Evolutionary conservation across 1,140 invertebrate species (phyloP).

Genomic region (Drosophila rufa): DNA sequence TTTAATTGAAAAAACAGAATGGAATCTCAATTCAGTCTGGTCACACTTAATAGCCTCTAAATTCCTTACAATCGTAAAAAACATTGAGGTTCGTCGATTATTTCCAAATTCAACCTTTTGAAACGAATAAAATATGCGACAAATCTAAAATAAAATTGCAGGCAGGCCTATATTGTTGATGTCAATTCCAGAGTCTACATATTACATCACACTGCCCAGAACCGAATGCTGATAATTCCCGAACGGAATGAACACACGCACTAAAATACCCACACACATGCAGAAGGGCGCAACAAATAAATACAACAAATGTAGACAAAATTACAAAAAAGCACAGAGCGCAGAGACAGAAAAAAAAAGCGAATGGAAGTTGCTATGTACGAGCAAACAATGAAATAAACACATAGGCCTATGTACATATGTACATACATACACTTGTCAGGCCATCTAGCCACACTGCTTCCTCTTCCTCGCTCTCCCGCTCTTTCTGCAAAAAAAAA

Average conservation of each 20-base stretch:
- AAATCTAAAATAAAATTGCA: slow-evolving; percentile 32
- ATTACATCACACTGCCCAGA: slow-evolving; percentile 69
- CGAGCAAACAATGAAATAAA: slow-evolving; percentile 16
- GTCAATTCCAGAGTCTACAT: slow-evolving; percentile 48
- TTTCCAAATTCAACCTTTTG: not conserved
- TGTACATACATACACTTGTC: slow-evolving; percentile 32
- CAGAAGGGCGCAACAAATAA: slow-evolving; percentile 68
- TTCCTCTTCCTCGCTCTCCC: not conserved
- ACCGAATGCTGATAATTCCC: slow-evolving; percentile 63
- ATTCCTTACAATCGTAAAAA: not conserved
- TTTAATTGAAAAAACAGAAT: not conserved
- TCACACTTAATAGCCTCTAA: not conserved
- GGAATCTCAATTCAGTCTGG: not conserved
- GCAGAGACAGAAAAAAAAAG: slow-evolving; percentile 33
- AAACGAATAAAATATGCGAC: not conserved
- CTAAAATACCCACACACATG: slow-evolving; percentile 15
- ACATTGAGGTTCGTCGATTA: too few species aligned
- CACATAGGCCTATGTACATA: slow-evolving; percentile 43
- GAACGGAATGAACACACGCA: slow-evolving; percentile 12
- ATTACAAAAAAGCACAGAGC: slow-evolving; percentile 33
- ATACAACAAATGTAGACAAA: slow-evolving; percentile 42
- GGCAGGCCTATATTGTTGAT: slow-evolving; percentile 1
- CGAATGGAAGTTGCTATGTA: slow-evolving; percentile 35
- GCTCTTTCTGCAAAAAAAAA: slow-evolving; percentile 51
- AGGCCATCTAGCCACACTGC: slow-evolving; percentile 18